Conservation (phyloP, 2,797 vertebrate genomes). For the Spatula clypeata region DNA sequence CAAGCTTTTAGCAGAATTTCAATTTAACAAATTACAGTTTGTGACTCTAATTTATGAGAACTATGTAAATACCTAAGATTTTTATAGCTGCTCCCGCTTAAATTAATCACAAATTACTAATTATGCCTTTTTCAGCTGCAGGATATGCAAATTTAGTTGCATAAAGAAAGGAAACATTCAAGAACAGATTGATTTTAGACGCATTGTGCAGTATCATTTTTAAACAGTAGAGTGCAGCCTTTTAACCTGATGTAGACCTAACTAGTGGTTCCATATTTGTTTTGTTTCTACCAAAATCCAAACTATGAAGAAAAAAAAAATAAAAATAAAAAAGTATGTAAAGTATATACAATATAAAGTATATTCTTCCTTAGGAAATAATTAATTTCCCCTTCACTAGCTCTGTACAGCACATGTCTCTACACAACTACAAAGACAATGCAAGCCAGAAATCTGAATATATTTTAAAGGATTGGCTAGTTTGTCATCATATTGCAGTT, state of each 20-base stretch:
- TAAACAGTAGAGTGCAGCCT: conserved; percentile 26
- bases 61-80: conserved; percentile 82
- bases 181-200: conserved; percentile 50
- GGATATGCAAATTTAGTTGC: conserved; percentile 70
- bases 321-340: too few relatives aligned
- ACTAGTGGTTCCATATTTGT: neutral
- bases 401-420: neutral
- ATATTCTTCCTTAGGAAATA: neutral
- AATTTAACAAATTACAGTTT: conserved; percentile 83
- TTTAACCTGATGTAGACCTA: conserved; percentile 6
- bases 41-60: conserved; percentile 82
- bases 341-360: neutral
- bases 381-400: neutral
- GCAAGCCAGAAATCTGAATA: neutral
- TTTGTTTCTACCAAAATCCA: neutral
- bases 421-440: neutral
- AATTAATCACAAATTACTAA: conserved; percentile 84
- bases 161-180: conserved; percentile 57
- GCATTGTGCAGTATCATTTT: conserved; percentile 17
- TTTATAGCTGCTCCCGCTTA: conserved; percentile 74
- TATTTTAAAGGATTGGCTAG: neutral
- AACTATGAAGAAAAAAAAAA: neutral
- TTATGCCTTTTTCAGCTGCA: conserved; percentile 79
- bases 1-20: conserved; percentile 80
- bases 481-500: neutral